Evolutionary conservation across 2,888 invertebrate genomes (phyloP).

Genomic region (Diloba caeruleocephala): DNA sequence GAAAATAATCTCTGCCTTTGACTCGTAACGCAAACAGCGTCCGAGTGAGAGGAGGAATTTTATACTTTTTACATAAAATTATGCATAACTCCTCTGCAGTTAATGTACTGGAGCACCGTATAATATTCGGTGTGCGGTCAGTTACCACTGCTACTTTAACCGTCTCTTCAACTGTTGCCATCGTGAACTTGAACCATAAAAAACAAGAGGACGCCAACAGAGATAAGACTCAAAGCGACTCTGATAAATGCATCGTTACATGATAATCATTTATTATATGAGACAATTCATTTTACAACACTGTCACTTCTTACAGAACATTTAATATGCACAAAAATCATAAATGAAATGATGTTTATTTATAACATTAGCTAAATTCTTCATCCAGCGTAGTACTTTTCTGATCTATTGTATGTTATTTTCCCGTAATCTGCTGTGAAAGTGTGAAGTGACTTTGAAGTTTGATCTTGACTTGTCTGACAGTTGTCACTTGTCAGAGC

Average conservation of each 20-base stretch:
- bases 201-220: conserved; percentile 78
- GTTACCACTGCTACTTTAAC: conserved; percentile 83
- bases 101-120: conserved; percentile 79
- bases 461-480: conserved; percentile 20
- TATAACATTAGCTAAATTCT: conserved; percentile 48
- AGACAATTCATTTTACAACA: conserved; percentile 59
- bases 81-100: conserved; percentile 93
- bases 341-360: conserved; percentile 54
- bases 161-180: conserved; percentile 81
- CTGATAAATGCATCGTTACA: conserved; percentile 59
- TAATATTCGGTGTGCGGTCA: conserved; percentile 74
- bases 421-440: conserved; percentile 49
- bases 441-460: no score
- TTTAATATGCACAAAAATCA: conserved; percentile 22
- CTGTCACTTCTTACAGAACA: conserved; percentile 24
- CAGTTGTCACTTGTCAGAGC: no score
- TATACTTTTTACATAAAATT: conserved; percentile 91
- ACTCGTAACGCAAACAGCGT: conserved; percentile 94
- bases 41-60: conserved; percentile 93
- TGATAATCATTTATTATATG: conserved; percentile 47
- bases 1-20: conserved; percentile 91
- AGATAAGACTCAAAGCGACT: conserved; percentile 68
- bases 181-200: conserved; percentile 78
- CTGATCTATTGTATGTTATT: conserved; percentile 36
- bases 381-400: conserved; percentile 50